phyloP scores from a whole-genome alignment of 2,797 vertebrate species.

The Borostomias antarcticus region DNA sequence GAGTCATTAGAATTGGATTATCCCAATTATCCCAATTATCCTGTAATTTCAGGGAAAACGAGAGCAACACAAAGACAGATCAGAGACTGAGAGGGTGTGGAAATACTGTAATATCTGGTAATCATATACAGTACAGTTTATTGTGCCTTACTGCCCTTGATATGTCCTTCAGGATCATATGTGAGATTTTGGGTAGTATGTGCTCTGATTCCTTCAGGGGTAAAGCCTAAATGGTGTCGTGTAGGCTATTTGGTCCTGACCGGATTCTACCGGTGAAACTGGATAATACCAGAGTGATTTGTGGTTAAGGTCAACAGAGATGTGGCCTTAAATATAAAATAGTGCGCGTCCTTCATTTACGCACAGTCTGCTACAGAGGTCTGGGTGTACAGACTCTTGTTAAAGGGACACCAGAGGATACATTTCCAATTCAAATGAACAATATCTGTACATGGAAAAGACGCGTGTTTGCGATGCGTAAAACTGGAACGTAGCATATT shows the following conservation, averaged over 20 bases:
- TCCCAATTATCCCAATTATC: background rate
- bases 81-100: background rate
- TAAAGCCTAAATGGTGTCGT: slow-evolving; percentile 9
- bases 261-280: slow-evolving; percentile 37
- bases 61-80: background rate
- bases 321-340: background rate
- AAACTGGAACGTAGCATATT: background rate
- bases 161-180: slow-evolving; percentile 69
- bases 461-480: background rate
- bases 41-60: background rate
- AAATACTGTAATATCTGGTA: slow-evolving; percentile 28
- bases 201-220: slow-evolving; percentile 9
- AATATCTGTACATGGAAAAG: background rate
- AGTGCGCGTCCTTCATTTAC: background rate
- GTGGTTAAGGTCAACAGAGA: background rate
- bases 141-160: slow-evolving; percentile 66
- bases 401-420: background rate
- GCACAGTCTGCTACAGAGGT: background rate
- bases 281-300: slow-evolving; percentile 7
- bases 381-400: background rate
- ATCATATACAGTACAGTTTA: background rate
- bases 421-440: background rate
- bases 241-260: slow-evolving; percentile 2
- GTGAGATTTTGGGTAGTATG: slow-evolving; percentile 32
- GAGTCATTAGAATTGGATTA: background rate